Evolutionary conservation across 2,888 invertebrate species (phyloP).

Genomic region (Aphidius colemani): DNA sequence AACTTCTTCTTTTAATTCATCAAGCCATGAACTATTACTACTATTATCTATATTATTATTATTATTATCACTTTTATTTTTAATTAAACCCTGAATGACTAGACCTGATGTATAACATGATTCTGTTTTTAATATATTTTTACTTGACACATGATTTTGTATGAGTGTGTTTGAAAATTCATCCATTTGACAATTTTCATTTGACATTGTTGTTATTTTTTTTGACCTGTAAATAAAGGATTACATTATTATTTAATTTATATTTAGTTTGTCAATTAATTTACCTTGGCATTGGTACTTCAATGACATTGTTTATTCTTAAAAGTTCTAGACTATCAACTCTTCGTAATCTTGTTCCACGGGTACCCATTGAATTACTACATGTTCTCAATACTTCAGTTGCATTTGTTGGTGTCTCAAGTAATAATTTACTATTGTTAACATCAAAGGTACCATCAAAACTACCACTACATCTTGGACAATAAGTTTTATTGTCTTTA

Average conservation of each 20-base stretch:
- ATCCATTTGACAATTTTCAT: conserved; percentile 38
- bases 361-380: conserved; percentile 38
- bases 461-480: conserved; percentile 48
- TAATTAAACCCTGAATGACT: conserved; percentile 69
- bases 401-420: conserved; percentile 80
- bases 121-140: conserved; percentile 31
- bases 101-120: conserved; percentile 60
- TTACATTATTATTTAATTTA: not conserved
- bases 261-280: not conserved
- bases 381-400: conserved; percentile 67
- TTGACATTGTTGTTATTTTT: conserved; percentile 30
- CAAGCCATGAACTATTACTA: conserved; percentile 42
- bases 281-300: conserved; percentile 66
- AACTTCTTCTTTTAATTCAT: conserved; percentile 51
- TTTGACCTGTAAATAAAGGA: conserved; percentile 40
- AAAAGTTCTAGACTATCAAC: conserved; percentile 51
- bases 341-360: conserved; percentile 38
- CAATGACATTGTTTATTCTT: conserved; percentile 60
- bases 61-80: conserved; percentile 42
- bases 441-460: conserved; percentile 39
- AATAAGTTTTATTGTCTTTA: conserved; percentile 37
- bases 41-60: conserved; percentile 27
- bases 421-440: conserved; percentile 46
- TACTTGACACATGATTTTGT: conserved; percentile 33
- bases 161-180: conserved; percentile 52